Evolutionary conservation across 1,140 invertebrate genomes (phyloP), one percentile per base, ranked within the genome.

Genomic region (Arion vulgaris): DNA sequence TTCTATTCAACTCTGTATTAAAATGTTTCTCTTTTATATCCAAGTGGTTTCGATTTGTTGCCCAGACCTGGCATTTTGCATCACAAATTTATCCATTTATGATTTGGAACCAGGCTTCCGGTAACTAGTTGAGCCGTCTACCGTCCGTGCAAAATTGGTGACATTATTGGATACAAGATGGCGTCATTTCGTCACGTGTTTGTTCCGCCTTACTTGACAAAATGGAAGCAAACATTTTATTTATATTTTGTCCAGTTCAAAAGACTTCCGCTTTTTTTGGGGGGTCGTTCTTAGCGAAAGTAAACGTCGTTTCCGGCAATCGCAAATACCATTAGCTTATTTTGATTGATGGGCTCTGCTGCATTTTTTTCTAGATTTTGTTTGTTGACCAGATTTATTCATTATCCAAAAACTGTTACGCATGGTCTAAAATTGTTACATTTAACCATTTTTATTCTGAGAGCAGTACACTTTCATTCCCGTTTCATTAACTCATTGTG

Each of bases 11-110:
- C n/a, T n/a, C n/a, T n/a, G n/a, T n/a, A n/a, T n/a, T n/a, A n/a
- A n/a, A n/a, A n/a, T n/a, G n/a, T n/a, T n/a, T n/a, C n/a, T n/a
- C n/a, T n/a, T n/a, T n/a, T n/a, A n/a, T n/a, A n/a, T n/a, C n/a
- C n/a, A n/a, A n/a, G n/a, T n/a, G n/a, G 62, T 32, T 32, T 32
- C 62, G 62, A 66, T 66, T 66, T 66, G 32, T 66, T 66, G 62
- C 62, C 62, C 17, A 66, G n/a, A 66, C 62, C 32, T 66, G 5
- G n/a, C 62, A 66, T 66, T 66, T 66, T 32, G n/a, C 62, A 66
- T 66, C 62, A 66, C 1, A 32, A 28, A 66, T 66, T 28, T 66
- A 5, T 28, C 28, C 62, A 23, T 32, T 66, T 66, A 66, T 66
- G 32, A 66, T 57, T 57, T 32, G 28, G 62, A 66, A 66, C 4